These are phyloP conservation scores for Epicampocera succincta DNA, from an alignment of 2,888 invertebrate genomes.

Conservation along the genomic window DNA sequence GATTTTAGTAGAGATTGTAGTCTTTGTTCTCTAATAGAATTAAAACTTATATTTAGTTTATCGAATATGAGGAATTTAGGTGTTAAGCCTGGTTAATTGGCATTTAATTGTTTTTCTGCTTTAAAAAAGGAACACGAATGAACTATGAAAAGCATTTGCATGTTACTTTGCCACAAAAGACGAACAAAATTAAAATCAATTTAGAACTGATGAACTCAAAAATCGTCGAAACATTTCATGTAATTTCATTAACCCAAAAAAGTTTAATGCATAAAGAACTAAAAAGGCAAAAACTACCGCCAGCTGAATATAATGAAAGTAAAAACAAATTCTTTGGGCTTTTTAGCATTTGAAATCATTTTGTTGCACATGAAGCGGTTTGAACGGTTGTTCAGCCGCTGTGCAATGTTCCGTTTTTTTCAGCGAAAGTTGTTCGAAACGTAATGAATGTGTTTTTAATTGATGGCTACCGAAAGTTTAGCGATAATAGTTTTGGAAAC, in stretches of 20 bases:
- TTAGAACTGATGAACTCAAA: conserved; percentile 5
- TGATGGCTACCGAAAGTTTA: conserved; percentile 56
- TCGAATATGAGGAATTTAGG: too few relatives aligned
- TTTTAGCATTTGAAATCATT: neutral
- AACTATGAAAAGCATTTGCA: conserved; percentile 38
- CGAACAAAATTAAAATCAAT: neutral
- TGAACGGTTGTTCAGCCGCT: neutral
- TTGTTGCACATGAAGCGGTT: neutral
- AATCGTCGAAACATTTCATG: conserved; percentile 18
- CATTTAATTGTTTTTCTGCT: too few relatives aligned
- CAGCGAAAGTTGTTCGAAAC: neutral
- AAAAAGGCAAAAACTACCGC: neutral
- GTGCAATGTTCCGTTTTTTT: neutral
- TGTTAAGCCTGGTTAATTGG: too few relatives aligned
- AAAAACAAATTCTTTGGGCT: neutral
- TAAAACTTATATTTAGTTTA: too few relatives aligned
- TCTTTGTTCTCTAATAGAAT: too few relatives aligned
- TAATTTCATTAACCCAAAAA: conserved; percentile 50
- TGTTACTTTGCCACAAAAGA: conserved; percentile 1
- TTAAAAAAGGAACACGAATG: too few relatives aligned
- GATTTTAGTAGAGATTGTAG: too few relatives aligned
- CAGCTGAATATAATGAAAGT: too few relatives aligned
- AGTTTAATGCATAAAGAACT: conserved; percentile 10
- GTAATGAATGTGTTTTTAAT: conserved; percentile 64
- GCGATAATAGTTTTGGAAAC: conserved; percentile 50